Conservation (phyloP, 2,888 invertebrate genomes). For the Bellardia pandia region DNA sequence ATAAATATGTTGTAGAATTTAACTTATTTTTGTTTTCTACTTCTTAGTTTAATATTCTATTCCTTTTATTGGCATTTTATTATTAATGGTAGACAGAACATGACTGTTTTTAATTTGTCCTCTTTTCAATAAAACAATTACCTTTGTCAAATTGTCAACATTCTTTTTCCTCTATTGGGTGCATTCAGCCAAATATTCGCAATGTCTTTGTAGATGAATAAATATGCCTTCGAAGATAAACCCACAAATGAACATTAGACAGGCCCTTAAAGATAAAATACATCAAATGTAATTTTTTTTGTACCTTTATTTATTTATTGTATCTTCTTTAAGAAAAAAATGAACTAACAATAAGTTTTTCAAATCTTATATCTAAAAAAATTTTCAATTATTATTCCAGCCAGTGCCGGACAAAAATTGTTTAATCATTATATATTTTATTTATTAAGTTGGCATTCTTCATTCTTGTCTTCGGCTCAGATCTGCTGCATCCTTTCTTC, state of each 20-base stretch:
- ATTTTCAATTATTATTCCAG: too few species aligned
- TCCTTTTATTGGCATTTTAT: conserved; percentile 22
- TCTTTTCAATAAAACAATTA: conserved; percentile 54
- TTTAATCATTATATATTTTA: too few species aligned
- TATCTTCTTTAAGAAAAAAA: too few species aligned
- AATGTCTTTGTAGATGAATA: conserved; percentile 7
- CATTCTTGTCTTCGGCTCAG: too few species aligned
- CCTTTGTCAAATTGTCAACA: conserved; percentile 44
- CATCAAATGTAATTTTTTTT: too few species aligned
- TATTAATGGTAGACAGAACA: conserved; percentile 11
- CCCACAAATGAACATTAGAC: not conserved
- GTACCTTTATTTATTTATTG: too few species aligned
- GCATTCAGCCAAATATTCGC: conserved; percentile 6
- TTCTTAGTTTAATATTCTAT: not conserved
- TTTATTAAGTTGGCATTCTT: too few species aligned
- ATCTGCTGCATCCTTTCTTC: too few species aligned
- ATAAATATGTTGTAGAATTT: not conserved
- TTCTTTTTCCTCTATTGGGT: not conserved
- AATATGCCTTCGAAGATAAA: not conserved
- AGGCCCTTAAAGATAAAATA: not conserved
- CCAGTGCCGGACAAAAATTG: too few species aligned
- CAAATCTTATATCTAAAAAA: too few species aligned
- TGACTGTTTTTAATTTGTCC: conserved; percentile 46
- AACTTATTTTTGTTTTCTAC: not conserved
- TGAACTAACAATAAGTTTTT: too few species aligned